Conservation (phyloP, 2,797 vertebrate species). For the Siniperca scherzeri region DNA sequence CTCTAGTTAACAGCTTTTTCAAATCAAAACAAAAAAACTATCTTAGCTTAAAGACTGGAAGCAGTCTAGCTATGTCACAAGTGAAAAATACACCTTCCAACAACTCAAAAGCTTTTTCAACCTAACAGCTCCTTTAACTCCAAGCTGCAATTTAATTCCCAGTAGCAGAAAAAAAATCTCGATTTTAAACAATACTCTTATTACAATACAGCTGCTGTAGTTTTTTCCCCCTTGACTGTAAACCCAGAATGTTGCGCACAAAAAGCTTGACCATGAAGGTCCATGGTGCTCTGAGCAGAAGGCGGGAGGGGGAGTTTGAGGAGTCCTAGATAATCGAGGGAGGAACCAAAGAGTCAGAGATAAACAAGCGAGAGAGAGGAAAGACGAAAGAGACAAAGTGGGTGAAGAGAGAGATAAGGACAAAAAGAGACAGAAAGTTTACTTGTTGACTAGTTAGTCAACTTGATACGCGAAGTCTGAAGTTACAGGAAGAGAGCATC, state of each 20-base stretch:
- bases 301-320: not conserved
- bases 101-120: too few species aligned
- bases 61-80: not conserved
- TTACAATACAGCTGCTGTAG: not conserved
- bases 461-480: not conserved
- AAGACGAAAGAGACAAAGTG: conserved; percentile 1
- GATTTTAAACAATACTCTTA: not conserved
- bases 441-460: conserved; percentile 4
- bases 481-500: conserved; percentile 15
- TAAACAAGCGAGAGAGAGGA: not conserved
- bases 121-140: too few species aligned
- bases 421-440: conserved; percentile 9
- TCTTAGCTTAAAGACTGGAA: not conserved
- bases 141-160: too few species aligned
- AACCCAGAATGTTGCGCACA: not conserved
- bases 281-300: not conserved
- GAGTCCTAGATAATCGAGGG: not conserved
- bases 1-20: not conserved
- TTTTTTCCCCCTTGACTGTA: not conserved
- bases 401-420: not conserved
- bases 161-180: not conserved
- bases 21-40: not conserved
- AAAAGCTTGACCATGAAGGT: not conserved
- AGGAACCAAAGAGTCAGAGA: conserved; percentile 18
- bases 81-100: too few species aligned